phyloP scores from a whole-genome alignment of 2,888 invertebrate species.

The Scotopteryx bipunctaria region DNA sequence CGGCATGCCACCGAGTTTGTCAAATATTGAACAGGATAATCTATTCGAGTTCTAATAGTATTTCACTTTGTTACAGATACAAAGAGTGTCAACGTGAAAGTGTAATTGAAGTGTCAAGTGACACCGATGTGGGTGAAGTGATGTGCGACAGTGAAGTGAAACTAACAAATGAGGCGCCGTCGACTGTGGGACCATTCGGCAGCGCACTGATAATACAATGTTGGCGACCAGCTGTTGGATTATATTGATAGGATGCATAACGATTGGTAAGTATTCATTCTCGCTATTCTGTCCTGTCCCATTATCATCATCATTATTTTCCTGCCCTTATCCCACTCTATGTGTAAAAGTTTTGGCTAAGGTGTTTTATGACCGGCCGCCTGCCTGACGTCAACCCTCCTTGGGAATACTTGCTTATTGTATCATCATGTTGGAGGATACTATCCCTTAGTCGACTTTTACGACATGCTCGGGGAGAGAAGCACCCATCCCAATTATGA shows the following conservation, averaged over 20 bases:
- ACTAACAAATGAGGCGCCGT: slow-evolving; percentile 73
- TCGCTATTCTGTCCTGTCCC: neutral
- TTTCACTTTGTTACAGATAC: slow-evolving; percentile 36
- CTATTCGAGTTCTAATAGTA: neutral
- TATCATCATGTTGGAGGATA: too few relatives aligned
- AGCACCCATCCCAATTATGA: too few relatives aligned
- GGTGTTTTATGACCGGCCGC: too few relatives aligned
- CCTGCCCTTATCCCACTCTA: too few relatives aligned
- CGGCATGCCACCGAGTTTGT: too few relatives aligned
- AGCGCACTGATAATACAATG: slow-evolving; percentile 62
- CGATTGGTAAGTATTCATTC: slow-evolving; percentile 50
- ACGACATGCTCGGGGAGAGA: too few relatives aligned
- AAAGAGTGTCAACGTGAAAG: slow-evolving; percentile 20
- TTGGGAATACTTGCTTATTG: too few relatives aligned
- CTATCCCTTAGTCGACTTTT: too few relatives aligned
- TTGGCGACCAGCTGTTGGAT: slow-evolving; percentile 48
- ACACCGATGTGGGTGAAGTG: slow-evolving; percentile 48
- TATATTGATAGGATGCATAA: slow-evolving; percentile 56
- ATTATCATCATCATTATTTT: too few relatives aligned
- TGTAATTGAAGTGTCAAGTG: slow-evolving; percentile 35
- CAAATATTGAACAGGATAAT: too few relatives aligned
- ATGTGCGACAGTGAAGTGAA: slow-evolving; percentile 54
- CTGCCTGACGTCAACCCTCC: too few relatives aligned
- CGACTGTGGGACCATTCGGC: slow-evolving; percentile 48
- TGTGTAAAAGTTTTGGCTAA: too few relatives aligned